Conservation (phyloP, 2,797 vertebrate genomes). For the Toxotes lorentzi region DNA sequence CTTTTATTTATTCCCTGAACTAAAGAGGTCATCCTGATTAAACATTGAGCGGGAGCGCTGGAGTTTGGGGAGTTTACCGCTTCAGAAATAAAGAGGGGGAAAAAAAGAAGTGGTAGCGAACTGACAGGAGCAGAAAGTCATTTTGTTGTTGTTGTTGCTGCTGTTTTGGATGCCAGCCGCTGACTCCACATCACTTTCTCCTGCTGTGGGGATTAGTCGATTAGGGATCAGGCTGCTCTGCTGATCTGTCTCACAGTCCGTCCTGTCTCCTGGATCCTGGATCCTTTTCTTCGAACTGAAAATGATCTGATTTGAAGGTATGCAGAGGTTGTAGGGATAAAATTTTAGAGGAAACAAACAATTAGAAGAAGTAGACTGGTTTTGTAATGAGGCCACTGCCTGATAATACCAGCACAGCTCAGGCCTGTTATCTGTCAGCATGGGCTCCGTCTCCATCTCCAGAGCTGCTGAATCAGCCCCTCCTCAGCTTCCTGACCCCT, state of each 20-base stretch:
- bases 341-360: constrained; percentile 46
- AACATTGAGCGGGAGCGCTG: constrained; percentile 50
- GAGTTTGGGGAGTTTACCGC: constrained; percentile 29
- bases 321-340: constrained; percentile 28
- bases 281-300: constrained; percentile 43
- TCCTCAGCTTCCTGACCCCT: constrained; percentile 32
- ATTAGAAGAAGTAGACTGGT: constrained; percentile 29
- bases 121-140: constrained; percentile 12
- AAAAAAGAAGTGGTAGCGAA: neutral
- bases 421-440: constrained; percentile 21
- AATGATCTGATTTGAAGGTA: constrained; percentile 3
- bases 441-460: neutral
- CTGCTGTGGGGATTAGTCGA: constrained; percentile 61
- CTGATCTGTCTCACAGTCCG: constrained; percentile 1
- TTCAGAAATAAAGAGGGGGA: neutral
- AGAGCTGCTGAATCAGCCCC: constrained; percentile 45
- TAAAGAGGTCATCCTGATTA: constrained; percentile 64
- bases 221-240: constrained; percentile 34
- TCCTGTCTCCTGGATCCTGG: too few species aligned
- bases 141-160: neutral
- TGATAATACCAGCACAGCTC: constrained; percentile 23
- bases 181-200: constrained; percentile 43
- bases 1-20: constrained; percentile 66
- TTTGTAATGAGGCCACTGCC: constrained; percentile 62
- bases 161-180: neutral